Evolutionary conservation across 37 sponge, comb jelly and placozoan genomes (phyloP).

Genomic region (Sycon ciliatum): DNA sequence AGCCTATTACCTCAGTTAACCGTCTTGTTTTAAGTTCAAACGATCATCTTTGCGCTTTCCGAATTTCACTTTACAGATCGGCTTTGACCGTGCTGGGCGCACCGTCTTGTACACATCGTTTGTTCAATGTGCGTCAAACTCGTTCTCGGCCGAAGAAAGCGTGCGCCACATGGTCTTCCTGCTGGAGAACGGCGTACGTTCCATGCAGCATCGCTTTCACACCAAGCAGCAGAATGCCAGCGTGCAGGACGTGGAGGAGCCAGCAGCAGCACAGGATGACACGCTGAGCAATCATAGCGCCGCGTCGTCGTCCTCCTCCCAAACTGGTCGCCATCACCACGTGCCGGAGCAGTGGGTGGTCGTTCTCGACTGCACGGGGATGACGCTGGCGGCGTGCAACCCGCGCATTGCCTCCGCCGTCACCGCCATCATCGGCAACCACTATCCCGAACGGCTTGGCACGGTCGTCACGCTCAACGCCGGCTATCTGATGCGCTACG

Average conservation of each 20-base stretch:
- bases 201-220: no score
- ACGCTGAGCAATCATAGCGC: no score
- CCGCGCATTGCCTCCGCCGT: not conserved
- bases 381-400: not conserved
- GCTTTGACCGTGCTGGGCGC: not conserved
- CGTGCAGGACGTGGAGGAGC: no score
- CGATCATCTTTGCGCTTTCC: no score
- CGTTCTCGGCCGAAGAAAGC: not conserved
- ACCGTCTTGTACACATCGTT: conserved; percentile 1
- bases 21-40: no score
- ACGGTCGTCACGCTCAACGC: not conserved
- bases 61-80: no score
- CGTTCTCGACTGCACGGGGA: not conserved
- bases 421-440: not conserved
- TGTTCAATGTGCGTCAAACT: not conserved
- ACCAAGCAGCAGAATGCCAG: no score
- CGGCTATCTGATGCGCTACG: not conserved
- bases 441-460: conserved; percentile 6
- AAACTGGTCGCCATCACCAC: no score
- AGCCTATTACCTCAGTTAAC: no score
- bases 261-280: no score
- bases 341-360: not conserved
- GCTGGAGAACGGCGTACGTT: not conserved
- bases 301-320: no score
- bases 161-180: not conserved